Conservation (phyloP, 2,888 invertebrate species). For the Drosophila mercatorum region DNA sequence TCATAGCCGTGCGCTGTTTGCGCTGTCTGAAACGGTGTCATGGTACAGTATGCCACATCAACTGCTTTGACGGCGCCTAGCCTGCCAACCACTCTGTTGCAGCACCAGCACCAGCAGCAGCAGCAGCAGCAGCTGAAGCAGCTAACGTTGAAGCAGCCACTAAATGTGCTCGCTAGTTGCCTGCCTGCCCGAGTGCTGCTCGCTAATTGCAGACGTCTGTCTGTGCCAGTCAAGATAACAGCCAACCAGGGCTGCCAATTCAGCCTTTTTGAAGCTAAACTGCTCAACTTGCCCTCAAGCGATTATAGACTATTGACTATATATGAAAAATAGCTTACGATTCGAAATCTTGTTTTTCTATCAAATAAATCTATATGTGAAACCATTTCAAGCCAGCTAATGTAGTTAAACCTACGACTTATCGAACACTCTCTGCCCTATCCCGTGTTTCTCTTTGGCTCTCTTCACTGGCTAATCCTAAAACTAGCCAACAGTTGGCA, state of each 20-base stretch:
- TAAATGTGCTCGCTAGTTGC: slow-evolving; percentile 60
- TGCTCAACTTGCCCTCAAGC: accelerated
- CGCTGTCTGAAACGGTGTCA: slow-evolving; percentile 39
- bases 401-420: no score
- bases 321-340: not conserved
- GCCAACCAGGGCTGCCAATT: slow-evolving; percentile 22
- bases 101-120: slow-evolving; percentile 18
- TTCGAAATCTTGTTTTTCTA: not conserved
- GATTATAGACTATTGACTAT: no score
- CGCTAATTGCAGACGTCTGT: slow-evolving; percentile 71
- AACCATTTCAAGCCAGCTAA: no score
- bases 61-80: slow-evolving; percentile 38
- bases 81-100: slow-evolving; percentile 68
- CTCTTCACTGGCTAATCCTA: not conserved
- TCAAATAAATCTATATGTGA: no score
- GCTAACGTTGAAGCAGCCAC: slow-evolving; percentile 42
- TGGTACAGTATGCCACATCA: slow-evolving; percentile 43
- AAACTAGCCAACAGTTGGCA: slow-evolving; percentile 15
- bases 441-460: not conserved
- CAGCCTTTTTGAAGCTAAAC: slow-evolving; percentile 8
- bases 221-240: slow-evolving; percentile 25
- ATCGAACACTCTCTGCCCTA: not conserved
- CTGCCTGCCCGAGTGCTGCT: slow-evolving; percentile 48
- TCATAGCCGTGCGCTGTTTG: slow-evolving; percentile 11
- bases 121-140: slow-evolving; percentile 14